Evolutionary conservation across 2,888 invertebrate species (phyloP).

Genomic region (Hymenopus coronatus): DNA sequence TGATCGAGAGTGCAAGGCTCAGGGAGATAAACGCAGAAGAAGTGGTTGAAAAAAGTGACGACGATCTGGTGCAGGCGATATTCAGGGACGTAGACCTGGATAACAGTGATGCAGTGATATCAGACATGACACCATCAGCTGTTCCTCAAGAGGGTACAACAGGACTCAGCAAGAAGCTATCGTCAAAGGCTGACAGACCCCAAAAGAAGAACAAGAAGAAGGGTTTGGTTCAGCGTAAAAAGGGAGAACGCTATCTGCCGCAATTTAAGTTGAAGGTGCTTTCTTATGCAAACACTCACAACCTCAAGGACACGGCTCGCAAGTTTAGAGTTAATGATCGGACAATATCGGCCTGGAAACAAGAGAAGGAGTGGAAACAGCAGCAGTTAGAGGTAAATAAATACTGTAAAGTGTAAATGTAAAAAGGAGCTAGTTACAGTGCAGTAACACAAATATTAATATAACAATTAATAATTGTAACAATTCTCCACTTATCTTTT

Average conservation of each 20-base stretch:
- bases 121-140: neutral
- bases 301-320: constrained; percentile 24
- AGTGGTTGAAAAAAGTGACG: neutral
- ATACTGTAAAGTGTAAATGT: too few relatives aligned
- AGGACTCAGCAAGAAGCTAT: neutral
- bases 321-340: constrained; percentile 28
- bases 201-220: neutral
- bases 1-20: neutral
- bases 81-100: neutral
- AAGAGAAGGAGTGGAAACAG: constrained; percentile 13
- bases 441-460: too few relatives aligned
- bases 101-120: neutral
- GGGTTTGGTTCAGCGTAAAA: neutral
- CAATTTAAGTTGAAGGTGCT: constrained; percentile 32
- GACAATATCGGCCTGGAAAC: constrained; percentile 28
- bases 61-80: neutral
- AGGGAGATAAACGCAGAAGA: neutral
- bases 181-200: neutral
- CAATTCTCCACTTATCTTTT: too few relatives aligned
- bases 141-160: neutral
- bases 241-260: constrained; percentile 29
- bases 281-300: constrained; percentile 21
- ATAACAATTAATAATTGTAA: too few relatives aligned
- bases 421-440: too few relatives aligned
- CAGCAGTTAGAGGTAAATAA: neutral